Evolutionary conservation across 2,797 vertebrate species (phyloP).

Genomic region (Podarcis siculus): DNA sequence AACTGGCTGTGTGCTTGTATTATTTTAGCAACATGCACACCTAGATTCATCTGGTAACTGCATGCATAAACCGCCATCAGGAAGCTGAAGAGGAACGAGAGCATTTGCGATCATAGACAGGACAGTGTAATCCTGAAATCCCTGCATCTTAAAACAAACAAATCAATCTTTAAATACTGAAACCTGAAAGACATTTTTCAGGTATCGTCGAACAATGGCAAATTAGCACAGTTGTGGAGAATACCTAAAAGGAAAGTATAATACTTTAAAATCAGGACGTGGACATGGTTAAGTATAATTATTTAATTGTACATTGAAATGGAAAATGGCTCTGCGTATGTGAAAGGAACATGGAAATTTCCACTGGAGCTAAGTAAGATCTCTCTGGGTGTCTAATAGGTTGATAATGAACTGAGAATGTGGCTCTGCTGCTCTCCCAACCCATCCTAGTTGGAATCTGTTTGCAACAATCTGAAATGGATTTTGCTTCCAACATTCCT

Average conservation of each 20-base stretch:
- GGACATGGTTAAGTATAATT: neutral
- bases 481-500: neutral
- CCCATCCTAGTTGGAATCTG: too few relatives aligned
- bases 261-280: neutral
- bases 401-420: too few relatives aligned
- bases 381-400: too few relatives aligned
- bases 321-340: too few relatives aligned
- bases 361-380: too few relatives aligned
- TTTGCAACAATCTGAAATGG: neutral
- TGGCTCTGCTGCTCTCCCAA: too few relatives aligned
- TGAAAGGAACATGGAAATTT: neutral
- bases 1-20: neutral
- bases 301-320: too few relatives aligned
- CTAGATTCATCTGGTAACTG: neutral
- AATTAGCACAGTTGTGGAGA: too few relatives aligned
- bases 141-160: neutral
- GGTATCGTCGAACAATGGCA: too few relatives aligned
- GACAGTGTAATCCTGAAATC: neutral
- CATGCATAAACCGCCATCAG: neutral
- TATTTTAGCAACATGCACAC: neutral
- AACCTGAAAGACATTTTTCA: too few relatives aligned
- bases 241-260: neutral
- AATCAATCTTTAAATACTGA: too few relatives aligned
- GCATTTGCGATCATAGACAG: neutral
- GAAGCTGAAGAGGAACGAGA: neutral